Percentiles rank a stretch among this genome's conserved stretches.
Evolutionary conservation across 2,888 invertebrate species (phyloP).

Genomic region (Romanomermis culicivorax): DNA sequence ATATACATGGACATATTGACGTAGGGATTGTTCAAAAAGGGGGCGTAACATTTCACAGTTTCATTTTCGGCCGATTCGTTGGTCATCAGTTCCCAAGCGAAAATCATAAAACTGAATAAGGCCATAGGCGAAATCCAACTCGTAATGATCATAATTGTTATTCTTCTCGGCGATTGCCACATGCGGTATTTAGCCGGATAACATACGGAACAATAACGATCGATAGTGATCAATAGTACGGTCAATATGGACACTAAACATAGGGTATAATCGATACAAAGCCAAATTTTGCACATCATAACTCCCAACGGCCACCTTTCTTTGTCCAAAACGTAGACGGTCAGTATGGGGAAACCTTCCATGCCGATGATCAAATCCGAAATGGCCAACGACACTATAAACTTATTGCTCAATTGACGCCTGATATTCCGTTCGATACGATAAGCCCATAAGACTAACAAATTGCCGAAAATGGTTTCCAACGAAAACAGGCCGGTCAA

Average conservation of each 20-base stretch:
- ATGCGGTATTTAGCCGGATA: conserved; percentile 26
- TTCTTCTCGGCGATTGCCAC: conserved; percentile 50
- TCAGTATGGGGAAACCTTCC: conserved; percentile 27
- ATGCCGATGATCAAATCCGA: conserved; percentile 27
- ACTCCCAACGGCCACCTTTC: conserved; percentile 11
- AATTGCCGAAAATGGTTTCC: conserved; percentile 26
- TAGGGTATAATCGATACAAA: conserved; percentile 26
- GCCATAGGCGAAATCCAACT: conserved; percentile 25
- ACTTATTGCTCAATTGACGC: conserved; percentile 27
- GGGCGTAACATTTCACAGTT: conserved; percentile 7
- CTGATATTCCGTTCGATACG: conserved; percentile 23
- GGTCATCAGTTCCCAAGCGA: conserved; percentile 24
- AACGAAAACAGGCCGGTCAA: conserved; percentile 10
- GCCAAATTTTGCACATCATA: conserved; percentile 19
- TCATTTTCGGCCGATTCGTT: conserved; percentile 7
- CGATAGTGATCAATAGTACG: conserved; percentile 22
- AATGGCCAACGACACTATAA: conserved; percentile 26
- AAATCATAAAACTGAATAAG: conserved; percentile 27
- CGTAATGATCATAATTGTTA: conserved; percentile 31
- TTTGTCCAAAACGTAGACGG: conserved; percentile 25
- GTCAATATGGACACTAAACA: conserved; percentile 28
- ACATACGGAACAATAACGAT: conserved; percentile 18
- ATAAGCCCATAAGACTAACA: conserved; percentile 25
- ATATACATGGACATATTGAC: conserved; percentile 29
- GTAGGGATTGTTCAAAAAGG: conserved; percentile 13